Conservation (phyloP, 2,113 vertebrate species). For the Siphamia tubifer region DNA sequence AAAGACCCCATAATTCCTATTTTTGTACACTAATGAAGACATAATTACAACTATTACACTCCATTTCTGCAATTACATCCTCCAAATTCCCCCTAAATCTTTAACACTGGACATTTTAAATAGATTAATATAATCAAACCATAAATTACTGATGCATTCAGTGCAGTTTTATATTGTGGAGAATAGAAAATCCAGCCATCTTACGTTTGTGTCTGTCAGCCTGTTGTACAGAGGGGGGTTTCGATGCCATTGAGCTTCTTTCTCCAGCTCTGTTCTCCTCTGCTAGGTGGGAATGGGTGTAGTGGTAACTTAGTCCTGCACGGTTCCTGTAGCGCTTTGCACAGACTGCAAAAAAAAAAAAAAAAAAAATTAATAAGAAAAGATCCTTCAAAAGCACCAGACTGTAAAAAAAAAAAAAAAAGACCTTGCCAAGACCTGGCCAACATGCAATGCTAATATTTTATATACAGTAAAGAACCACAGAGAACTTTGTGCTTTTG, state of each 20-base stretch:
- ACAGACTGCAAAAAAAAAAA: conserved; percentile 82
- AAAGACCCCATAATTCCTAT: too few relatives aligned
- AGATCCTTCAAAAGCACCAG: too few relatives aligned
- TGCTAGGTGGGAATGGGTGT: conserved; percentile 91
- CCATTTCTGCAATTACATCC: too few relatives aligned
- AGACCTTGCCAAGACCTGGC: not conserved
- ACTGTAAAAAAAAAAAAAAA: too few relatives aligned
- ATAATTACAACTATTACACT: too few relatives aligned
- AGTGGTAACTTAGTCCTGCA: conserved; percentile 95
- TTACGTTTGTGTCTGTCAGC: conserved; percentile 93
- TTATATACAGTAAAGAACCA: not conserved
- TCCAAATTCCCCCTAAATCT: too few relatives aligned
- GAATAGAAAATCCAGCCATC: not conserved
- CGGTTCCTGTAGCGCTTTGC: conserved; percentile 97
- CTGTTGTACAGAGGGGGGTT: conserved; percentile 82
- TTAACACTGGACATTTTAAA: too few relatives aligned
- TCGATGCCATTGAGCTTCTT: conserved; percentile 83
- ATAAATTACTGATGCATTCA: too few relatives aligned
- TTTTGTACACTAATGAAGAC: too few relatives aligned
- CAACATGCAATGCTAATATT: not conserved
- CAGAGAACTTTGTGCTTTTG: not conserved
- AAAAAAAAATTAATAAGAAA: not conserved
- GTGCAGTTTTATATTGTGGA: too few relatives aligned
- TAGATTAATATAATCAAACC: too few relatives aligned
- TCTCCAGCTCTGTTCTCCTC: conserved; percentile 88